Percentiles rank a stretch among this genome's conserved stretches.
These are phyloP conservation scores for Erinaceus europaeus DNA, from an alignment of 2,113 vertebrate genomes.

Conservation along the genomic window DNA sequence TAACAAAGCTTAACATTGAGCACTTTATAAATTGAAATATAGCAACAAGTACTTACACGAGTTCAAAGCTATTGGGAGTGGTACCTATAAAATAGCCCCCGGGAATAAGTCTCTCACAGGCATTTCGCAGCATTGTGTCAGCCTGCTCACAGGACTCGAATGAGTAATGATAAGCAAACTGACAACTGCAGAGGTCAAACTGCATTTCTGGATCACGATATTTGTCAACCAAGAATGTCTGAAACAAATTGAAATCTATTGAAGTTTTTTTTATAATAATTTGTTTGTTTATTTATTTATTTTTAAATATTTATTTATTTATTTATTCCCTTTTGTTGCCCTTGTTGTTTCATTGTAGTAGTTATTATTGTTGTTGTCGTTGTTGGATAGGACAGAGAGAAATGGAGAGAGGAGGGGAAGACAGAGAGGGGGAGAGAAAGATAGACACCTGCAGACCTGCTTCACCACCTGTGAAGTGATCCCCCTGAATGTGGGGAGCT, in stretches of 20 bases:
- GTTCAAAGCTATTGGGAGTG: slow-evolving; percentile 94
- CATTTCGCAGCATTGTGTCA: slow-evolving; percentile 95
- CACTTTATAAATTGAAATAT: not conserved
- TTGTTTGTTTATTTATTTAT: too few relatives aligned
- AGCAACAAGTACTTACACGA: slow-evolving; percentile 87
- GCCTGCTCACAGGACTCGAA: slow-evolving; percentile 94
- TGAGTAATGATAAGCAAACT: slow-evolving; percentile 98
- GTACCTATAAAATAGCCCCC: slow-evolving; percentile 99
- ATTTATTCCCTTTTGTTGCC: too few relatives aligned
- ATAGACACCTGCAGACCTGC: too few relatives aligned
- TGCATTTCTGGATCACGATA: slow-evolving; percentile 82
- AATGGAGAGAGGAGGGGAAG: too few relatives aligned
- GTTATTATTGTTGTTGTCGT: too few relatives aligned
- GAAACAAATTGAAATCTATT: slow-evolving; percentile 59
- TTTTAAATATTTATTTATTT: too few relatives aligned
- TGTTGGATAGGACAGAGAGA: too few relatives aligned
- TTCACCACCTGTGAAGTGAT: too few relatives aligned
- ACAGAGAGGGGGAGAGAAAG: too few relatives aligned
- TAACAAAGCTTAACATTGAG: not conserved
- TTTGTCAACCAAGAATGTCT: slow-evolving; percentile 90
- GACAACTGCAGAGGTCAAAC: slow-evolving; percentile 97
- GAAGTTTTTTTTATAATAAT: too few relatives aligned
- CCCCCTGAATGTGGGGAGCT: too few relatives aligned
- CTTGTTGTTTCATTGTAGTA: too few relatives aligned
- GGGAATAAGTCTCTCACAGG: slow-evolving; percentile 91